Base-by-base conservation (phyloP, 2,888 invertebrate genomes). In the Dioctria rufipes region DNA sequence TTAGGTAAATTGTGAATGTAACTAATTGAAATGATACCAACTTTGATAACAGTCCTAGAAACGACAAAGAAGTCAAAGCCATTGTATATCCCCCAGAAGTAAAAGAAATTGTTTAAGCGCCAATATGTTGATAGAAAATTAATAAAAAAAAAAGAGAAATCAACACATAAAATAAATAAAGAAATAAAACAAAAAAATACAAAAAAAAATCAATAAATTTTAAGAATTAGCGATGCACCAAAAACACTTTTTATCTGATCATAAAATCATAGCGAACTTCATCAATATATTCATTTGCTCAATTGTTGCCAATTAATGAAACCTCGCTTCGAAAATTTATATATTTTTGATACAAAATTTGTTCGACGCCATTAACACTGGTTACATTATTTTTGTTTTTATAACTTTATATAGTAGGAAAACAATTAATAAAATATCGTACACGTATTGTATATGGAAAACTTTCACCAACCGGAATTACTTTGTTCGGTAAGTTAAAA, bases 61-160 rank as follows among this genome's bases (percentile, higher is more conserved):
- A 49, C 39, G 37, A 79, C 63, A 66, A n/a, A 66, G 63, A 43
- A 65, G 65, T 81, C 67, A 78, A 40, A 67, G 69, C 61, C 63
- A 80, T 65, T 61, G 60, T 78, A 77, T 81, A 79, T 78, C 79
- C 79, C 73, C 58, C 60, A 67, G 61, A 67, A 67, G 51, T 9
- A 2, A 42, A 39, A 73, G 37, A 42, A 73, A 6, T 58, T 73
- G 13, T 73, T 73, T 73, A 58, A 58, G 60, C 58, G 73, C 60
- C 58, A 42, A 42, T 73, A 73, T 71, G 71, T 73, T 60, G 42
- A 69, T 69, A 51, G 51, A 54, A 40, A 42, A 67, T 11, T 5
- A 6, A 13, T 25, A 67, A 13, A 43, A 49, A 5, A 2, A 54
- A 25, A 69, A 39, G 46, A 69, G 6, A n/a, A 5, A 6, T 2